These are phyloP conservation scores for Ibycter americanus DNA, from an alignment of 2,797 vertebrate genomes.

Conservation along the genomic window DNA sequence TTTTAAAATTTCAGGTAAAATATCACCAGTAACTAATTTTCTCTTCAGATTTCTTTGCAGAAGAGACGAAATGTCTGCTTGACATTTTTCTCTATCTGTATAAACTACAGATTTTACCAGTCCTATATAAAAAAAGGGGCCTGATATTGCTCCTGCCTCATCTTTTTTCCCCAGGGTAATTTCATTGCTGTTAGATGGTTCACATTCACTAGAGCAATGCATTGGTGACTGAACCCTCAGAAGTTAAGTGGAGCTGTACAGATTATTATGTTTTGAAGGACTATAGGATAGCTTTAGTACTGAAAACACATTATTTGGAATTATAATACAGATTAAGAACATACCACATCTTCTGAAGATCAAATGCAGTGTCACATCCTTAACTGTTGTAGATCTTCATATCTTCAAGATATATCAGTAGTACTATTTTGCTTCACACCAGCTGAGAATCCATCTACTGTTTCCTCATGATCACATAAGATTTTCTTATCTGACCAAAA, in stretches of 20 bases:
- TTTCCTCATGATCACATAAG: not conserved
- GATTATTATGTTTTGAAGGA: not conserved
- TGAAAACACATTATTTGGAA: not conserved
- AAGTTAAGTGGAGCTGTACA: not conserved
- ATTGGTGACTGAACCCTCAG: not conserved
- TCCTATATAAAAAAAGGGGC: not conserved
- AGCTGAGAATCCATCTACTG: not conserved
- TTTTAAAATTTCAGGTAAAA: not conserved
- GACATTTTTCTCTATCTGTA: not conserved
- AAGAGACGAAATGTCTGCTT: not conserved
- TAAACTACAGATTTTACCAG: not conserved
- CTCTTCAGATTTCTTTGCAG: not conserved
- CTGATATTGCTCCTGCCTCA: not conserved
- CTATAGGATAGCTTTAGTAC: not conserved
- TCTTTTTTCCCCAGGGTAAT: not conserved
- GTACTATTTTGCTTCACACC: not conserved
- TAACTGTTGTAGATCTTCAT: not conserved
- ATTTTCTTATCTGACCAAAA: constrained; percentile 41
- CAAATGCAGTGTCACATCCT: not conserved
- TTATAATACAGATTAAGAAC: not conserved
- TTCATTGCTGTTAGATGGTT: not conserved
- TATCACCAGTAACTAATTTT: not conserved
- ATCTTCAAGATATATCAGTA: not conserved
- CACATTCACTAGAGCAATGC: not conserved
- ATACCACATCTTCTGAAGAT: not conserved